Percentiles rank a stretch among this genome's conserved stretches.
These are phyloP conservation scores for Dyspetes luteomarginatus DNA, from an alignment of 2,888 invertebrate species.

Conservation along the genomic window DNA sequence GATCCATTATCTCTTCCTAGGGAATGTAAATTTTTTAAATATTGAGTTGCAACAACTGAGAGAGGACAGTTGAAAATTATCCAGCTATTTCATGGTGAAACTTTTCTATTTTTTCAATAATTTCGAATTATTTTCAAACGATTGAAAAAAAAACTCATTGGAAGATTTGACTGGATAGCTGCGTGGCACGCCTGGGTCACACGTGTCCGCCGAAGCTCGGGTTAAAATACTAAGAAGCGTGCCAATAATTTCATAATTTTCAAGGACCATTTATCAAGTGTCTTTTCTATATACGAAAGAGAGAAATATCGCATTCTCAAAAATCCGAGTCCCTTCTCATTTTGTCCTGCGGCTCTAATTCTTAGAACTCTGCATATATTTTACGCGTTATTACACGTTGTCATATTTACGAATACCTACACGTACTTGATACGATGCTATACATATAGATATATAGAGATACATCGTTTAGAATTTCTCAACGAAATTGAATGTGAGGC, in stretches of 20 bases:
- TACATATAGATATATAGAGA: slow-evolving; percentile 10
- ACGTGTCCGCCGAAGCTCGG: slow-evolving; percentile 52
- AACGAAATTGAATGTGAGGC: not conserved
- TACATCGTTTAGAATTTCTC: not conserved
- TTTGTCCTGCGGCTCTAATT: not conserved
- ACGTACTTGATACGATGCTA: slow-evolving; percentile 14
- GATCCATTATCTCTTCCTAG: too few species aligned
- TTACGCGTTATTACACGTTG: slow-evolving; percentile 34
- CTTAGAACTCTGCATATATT: slow-evolving; percentile 1
- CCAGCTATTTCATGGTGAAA: too few species aligned
- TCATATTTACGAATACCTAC: slow-evolving; percentile 58
- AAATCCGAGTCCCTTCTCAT: slow-evolving; percentile 25
- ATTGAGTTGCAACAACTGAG: too few species aligned
- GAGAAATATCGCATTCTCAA: slow-evolving; percentile 47
- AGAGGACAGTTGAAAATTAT: too few species aligned
- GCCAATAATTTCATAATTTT: slow-evolving; percentile 67
- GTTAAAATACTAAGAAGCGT: slow-evolving; percentile 61
- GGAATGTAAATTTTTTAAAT: too few species aligned
- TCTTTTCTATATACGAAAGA: not conserved
- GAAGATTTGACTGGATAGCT: slow-evolving; percentile 6
- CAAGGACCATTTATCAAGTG: slow-evolving; percentile 35
- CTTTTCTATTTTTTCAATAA: too few species aligned
- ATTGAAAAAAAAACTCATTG: slow-evolving; percentile 13
- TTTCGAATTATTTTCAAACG: too few species aligned
- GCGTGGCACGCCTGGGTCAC: slow-evolving; percentile 8